Base-by-base conservation (phyloP, 2,797 vertebrate genomes). In the Myripristis jacobus region DNA sequence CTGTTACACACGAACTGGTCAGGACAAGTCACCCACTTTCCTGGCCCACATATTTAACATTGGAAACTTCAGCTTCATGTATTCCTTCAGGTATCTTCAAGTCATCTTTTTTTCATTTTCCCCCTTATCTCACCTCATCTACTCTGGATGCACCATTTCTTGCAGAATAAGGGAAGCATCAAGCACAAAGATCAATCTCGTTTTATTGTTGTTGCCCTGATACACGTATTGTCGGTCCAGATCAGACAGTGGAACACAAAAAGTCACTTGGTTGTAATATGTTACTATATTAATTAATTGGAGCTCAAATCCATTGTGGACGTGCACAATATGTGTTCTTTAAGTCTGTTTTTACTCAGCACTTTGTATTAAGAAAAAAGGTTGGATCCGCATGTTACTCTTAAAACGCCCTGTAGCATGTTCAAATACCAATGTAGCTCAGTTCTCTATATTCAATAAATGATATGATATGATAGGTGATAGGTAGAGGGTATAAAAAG, bases 351-450 rank as follows among this genome's bases (percentile, higher is more conserved):
- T 62, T 38, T 1, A 43, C 38, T 61, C 6, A 18, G 11, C 55
- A 19, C 21, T 12, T 12, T 36, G 9, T 12, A 36, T 2, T 4
- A 31, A 3, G n/a, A 31, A 36, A 36, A 36, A 36, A 36, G 34
- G 34, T 12, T 12, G 34, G 34, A 12, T 36, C 34, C 12, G 1
- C 10, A 19, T 48, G 70, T 7, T 15, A 3, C 52, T 55, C 25
- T 47, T 38, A 50, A 4, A 31, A 16, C 9, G 12, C 72, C 55
- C 41, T 52, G 13, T 73, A 16, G 66, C 63, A 79, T 68, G 27
- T 62, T 74, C 67, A 60, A 36, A 69, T 70, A 54, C 22, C 27
- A 21, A 15, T 24, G 0, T 29, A 16, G 10, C 12, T 70, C 34
- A 31, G 10, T 19, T 18, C 2, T 46, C 64, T 1, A 27, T 47